Conservation (phyloP, 2,888 invertebrate genomes). For the Scotopteryx bipunctaria region DNA sequence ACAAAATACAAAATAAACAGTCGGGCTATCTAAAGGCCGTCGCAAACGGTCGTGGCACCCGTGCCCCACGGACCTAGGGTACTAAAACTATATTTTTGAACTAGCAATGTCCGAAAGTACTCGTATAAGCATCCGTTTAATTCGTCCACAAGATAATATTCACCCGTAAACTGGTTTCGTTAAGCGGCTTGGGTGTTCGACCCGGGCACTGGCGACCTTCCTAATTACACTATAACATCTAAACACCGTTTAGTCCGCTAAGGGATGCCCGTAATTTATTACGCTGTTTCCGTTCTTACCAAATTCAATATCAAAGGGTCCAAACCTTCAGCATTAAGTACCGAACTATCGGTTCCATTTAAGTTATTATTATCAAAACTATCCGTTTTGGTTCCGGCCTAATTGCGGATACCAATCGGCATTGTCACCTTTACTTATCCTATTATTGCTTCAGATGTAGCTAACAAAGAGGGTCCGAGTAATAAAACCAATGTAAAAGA, state of each 20-base stretch:
- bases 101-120: constrained; percentile 1
- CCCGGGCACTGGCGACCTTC: constrained; percentile 52
- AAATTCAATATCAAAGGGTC: constrained; percentile 74
- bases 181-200: constrained; percentile 43
- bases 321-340: constrained; percentile 63
- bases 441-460: constrained; percentile 74
- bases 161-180: constrained; percentile 41
- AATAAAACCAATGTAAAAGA: constrained; percentile 81
- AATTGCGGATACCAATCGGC: constrained; percentile 63
- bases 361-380: constrained; percentile 68
- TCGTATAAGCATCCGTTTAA: constrained; percentile 17
- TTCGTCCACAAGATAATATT: constrained; percentile 41
- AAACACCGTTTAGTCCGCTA: constrained; percentile 61
- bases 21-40: too few relatives aligned
- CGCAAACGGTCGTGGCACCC: too few relatives aligned
- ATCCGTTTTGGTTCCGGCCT: constrained; percentile 47
- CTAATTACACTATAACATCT: constrained; percentile 63
- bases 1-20: too few relatives aligned
- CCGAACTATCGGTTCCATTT: constrained; percentile 65
- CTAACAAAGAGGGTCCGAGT: constrained; percentile 62
- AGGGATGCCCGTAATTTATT: constrained; percentile 69
- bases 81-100: constrained; percentile 1
- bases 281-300: constrained; percentile 61
- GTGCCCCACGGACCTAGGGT: too few relatives aligned
- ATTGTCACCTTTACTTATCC: constrained; percentile 68